Conservation (phyloP, 2,797 vertebrate genomes). For the Notolepis coatsorum region DNA sequence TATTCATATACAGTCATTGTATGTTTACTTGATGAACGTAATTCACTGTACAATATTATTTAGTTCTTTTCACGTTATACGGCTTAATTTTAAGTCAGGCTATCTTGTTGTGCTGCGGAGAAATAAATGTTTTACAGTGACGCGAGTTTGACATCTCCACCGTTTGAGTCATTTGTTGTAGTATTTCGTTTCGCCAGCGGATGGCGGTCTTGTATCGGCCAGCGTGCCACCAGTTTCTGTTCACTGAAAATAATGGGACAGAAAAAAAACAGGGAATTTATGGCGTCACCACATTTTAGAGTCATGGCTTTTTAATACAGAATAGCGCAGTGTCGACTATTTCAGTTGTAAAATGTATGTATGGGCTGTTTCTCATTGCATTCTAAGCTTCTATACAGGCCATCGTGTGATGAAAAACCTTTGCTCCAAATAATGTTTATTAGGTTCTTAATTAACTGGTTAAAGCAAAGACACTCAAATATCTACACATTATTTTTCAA, state of each 20-base stretch:
- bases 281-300: no score
- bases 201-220: slow-evolving; percentile 42
- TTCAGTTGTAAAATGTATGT: no score
- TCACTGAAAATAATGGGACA: slow-evolving; percentile 4
- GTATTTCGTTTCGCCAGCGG: slow-evolving; percentile 36
- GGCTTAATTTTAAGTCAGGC: slow-evolving; percentile 52
- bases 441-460: no score
- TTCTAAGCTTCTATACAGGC: no score
- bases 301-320: no score
- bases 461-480: no score
- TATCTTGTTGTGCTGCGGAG: slow-evolving; percentile 33
- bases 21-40: slow-evolving; percentile 56
- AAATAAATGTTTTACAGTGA: slow-evolving; percentile 47
- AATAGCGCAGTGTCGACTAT: no score
- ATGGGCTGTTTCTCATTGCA: no score
- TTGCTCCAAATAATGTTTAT: no score
- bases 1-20: slow-evolving; percentile 30
- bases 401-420: no score
- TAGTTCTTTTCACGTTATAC: slow-evolving; percentile 33
- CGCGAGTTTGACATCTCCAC: neutral
- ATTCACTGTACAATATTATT: slow-evolving; percentile 58
- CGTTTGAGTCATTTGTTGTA: neutral
- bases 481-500: no score
- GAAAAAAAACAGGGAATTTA: neutral
- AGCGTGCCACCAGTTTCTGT: neutral